phyloP scores from a whole-genome alignment of 2,888 invertebrate genomes.

The Halocaridina rubra region DNA sequence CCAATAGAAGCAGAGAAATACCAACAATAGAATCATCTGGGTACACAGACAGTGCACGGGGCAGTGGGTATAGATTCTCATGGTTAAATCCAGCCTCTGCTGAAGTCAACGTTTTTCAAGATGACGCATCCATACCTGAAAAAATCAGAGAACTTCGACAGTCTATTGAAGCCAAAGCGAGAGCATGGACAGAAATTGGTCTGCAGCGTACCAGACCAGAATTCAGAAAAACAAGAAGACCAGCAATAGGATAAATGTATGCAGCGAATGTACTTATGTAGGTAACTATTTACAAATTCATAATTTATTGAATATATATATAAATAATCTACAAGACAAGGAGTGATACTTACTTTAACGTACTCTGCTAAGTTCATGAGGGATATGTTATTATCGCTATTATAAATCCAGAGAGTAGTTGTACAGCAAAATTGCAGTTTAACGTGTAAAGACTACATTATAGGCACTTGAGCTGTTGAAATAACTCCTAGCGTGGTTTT shows the following conservation, averaged over 20 bases:
- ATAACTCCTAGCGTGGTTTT: too few species aligned
- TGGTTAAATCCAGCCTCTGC: background rate
- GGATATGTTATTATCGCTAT: too few species aligned
- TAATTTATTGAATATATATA: too few species aligned
- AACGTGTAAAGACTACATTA: too few species aligned
- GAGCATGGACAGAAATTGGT: constrained; percentile 24
- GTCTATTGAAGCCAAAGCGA: constrained; percentile 30
- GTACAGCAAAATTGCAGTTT: too few species aligned
- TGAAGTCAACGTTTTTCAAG: background rate
- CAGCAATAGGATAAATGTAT: background rate
- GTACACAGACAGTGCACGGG: background rate
- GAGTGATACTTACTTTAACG: too few species aligned
- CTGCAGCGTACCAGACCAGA: constrained; percentile 33
- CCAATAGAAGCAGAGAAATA: background rate
- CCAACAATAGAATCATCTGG: background rate
- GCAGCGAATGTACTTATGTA: too few species aligned
- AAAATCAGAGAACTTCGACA: constrained; percentile 32
- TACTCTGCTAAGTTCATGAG: too few species aligned
- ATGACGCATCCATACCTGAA: constrained; percentile 12
- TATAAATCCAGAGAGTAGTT: too few species aligned
- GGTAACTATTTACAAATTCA: too few species aligned
- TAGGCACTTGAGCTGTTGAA: too few species aligned
- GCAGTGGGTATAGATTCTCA: background rate
- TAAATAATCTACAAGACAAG: too few species aligned
- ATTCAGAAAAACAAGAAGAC: constrained; percentile 14